Evolutionary conservation across 2,113 vertebrate genomes (phyloP).

Genomic region (Bathybates hornii): DNA sequence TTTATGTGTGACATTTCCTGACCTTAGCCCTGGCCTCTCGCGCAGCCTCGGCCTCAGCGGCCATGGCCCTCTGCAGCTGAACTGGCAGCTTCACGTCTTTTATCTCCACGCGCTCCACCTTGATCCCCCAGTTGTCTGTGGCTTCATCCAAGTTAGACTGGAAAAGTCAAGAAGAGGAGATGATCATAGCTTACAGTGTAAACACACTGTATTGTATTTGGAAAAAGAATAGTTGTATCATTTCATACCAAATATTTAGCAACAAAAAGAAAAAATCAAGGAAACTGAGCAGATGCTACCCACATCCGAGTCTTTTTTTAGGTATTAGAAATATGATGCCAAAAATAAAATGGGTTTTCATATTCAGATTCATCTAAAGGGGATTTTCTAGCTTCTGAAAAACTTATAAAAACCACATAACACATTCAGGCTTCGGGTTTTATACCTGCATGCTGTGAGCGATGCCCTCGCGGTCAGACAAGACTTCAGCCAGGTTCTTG

Average conservation of each 20-base stretch:
- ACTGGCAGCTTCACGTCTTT: conserved; percentile 83
- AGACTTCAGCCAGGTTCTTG: conserved; percentile 79
- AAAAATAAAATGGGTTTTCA: not conserved
- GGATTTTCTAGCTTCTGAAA: not conserved
- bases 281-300: not conserved
- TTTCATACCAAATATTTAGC: not conserved
- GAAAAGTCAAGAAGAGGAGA: not conserved
- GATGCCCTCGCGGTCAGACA: conserved; percentile 82
- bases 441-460: conserved; percentile 83
- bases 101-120: conserved; percentile 83
- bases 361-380: not conserved
- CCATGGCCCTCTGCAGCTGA: conserved; percentile 86
- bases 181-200: not conserved
- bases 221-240: not conserved
- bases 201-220: not conserved
- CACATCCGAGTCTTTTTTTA: not conserved
- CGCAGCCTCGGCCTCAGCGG: conserved; percentile 81
- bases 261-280: not conserved
- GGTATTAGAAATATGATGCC: not conserved
- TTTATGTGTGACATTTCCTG: not conserved
- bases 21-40: conserved; percentile 85
- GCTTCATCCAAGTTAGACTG: conserved; percentile 75
- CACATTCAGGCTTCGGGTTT: not conserved
- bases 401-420: not conserved
- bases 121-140: conserved; percentile 83